These are phyloP conservation scores for Caloenas nicobarica DNA, from an alignment of 2,113 vertebrate genomes.

Conservation along the genomic window DNA sequence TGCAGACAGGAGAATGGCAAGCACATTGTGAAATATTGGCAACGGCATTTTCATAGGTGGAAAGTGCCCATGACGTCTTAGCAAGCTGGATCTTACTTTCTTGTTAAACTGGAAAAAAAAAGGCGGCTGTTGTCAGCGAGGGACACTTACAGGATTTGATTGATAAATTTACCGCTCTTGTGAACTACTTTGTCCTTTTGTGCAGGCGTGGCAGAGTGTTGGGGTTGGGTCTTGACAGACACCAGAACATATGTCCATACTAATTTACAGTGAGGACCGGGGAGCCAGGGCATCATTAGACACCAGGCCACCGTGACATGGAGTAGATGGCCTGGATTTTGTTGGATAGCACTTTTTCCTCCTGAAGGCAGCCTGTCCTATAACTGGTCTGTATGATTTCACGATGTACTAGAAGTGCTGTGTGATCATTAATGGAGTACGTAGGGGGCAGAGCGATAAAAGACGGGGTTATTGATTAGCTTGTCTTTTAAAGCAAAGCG, in stretches of 20 bases:
- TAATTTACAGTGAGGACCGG: conserved; percentile 31
- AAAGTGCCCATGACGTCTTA: not conserved
- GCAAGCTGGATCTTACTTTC: not conserved
- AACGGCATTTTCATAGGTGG: not conserved
- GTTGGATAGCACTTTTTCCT: conserved; percentile 46
- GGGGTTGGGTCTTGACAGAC: conserved; percentile 60
- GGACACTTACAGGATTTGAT: conserved; percentile 61
- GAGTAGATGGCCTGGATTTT: conserved; percentile 49
- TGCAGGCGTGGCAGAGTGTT: conserved; percentile 62
- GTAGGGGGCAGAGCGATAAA: not conserved
- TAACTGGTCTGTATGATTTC: conserved; percentile 35
- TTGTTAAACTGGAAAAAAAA: conserved; percentile 49
- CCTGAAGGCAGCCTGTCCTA: conserved; percentile 42
- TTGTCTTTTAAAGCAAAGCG: conserved; percentile 19
- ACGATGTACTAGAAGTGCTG: conserved; percentile 15
- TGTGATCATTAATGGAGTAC: not conserved
- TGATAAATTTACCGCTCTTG: conserved; percentile 68
- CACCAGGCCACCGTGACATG: conserved; percentile 18
- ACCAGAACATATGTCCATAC: conserved; percentile 54
- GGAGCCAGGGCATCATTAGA: not conserved
- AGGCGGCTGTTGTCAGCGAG: conserved; percentile 40
- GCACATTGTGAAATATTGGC: not conserved
- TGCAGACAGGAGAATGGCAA: not conserved
- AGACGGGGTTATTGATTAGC: conserved; percentile 26
- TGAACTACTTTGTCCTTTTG: conserved; percentile 67